These are phyloP conservation scores for Yponomeuta cagnagella DNA, from an alignment of 2,888 invertebrate species.

Conservation along the genomic window DNA sequence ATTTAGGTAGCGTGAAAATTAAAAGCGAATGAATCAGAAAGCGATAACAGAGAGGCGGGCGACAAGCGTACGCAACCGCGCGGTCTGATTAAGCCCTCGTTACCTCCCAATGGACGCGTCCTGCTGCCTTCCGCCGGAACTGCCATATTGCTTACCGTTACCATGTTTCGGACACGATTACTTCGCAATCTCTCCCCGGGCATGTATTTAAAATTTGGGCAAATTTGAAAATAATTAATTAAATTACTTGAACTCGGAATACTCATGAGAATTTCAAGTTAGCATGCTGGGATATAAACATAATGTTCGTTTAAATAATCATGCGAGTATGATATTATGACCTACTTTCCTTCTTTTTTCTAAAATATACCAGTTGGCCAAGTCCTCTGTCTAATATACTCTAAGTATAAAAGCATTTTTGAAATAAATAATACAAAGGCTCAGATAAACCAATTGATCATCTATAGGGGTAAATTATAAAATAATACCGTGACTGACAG, in stretches of 20 bases:
- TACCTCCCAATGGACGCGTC: slow-evolving; percentile 26
- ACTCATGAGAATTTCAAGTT: neutral
- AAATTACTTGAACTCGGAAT: neutral
- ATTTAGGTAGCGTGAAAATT: too few species aligned
- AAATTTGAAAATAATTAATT: neutral
- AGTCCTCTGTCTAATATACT: too few species aligned
- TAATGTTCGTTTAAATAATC: too few species aligned
- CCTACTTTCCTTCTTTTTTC: too few species aligned
- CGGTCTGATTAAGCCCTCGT: slow-evolving; percentile 29
- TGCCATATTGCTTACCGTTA: slow-evolving; percentile 9
- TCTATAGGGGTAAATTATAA: too few species aligned
- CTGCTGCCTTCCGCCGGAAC: slow-evolving; percentile 29
- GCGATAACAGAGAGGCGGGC: neutral
- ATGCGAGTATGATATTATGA: too few species aligned
- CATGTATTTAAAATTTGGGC: neutral
- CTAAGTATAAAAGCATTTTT: too few species aligned
- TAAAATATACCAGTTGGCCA: too few species aligned
- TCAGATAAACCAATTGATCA: too few species aligned
- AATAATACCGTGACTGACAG: too few species aligned
- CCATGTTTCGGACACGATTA: slow-evolving; percentile 7
- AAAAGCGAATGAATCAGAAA: neutral
- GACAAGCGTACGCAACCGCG: neutral
- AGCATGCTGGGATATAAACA: neutral
- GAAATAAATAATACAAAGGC: too few species aligned
- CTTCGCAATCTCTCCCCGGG: neutral